Base-by-base conservation (phyloP, 2,113 vertebrate genomes). In the Tachycineta bicolor region DNA sequence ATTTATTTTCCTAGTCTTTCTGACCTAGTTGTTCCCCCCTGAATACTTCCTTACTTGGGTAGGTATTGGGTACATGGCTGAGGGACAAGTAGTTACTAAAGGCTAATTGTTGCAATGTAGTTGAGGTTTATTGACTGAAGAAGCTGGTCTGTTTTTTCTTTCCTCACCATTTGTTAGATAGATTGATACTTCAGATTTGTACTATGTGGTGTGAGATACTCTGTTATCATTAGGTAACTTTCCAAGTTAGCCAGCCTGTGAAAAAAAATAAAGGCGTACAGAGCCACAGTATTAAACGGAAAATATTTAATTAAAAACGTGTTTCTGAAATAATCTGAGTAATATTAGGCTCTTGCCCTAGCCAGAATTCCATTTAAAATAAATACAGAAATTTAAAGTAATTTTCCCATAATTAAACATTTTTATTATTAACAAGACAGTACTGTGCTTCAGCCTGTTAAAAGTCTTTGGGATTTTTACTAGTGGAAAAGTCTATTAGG, bases 61-160 rank as follows among this genome's bases (percentile, higher is more conserved):
- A n/a, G 58, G 8, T 28, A n/a, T 52, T 52, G 11, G 2, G 0
- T 56, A 7, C 0, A 0, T 44, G 88, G n/a, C 25, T 49, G 49
- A 64, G 63, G 46, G 41, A 62, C 21, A 37, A 26, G 22, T 20
- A 37, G 31, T 33, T 68, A 43, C 0, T 64, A 23, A 43, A 10
- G 44, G 52, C 70, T 73, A 49, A 29, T 64, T 74, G 47, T 55
- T 68, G 6, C 33, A 12, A 4, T 37, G 43, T 46, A 12, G 25
- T 56, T 62, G n/a, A 28, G 33, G 7, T 62, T 89, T 68, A 31
- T 18, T 74, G 46, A 49, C 24, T 62, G 46, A 59, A 63, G 44
- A 67, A 67, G 11, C 17, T 74, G 41, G 19, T 69, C 14, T 77
- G 24, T 8, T 62, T 77, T 82, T 89, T 11, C 17, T 34, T 83